phyloP scores from a whole-genome alignment of 2,113 vertebrate species.

The Gallinago paraguaiae region DNA sequence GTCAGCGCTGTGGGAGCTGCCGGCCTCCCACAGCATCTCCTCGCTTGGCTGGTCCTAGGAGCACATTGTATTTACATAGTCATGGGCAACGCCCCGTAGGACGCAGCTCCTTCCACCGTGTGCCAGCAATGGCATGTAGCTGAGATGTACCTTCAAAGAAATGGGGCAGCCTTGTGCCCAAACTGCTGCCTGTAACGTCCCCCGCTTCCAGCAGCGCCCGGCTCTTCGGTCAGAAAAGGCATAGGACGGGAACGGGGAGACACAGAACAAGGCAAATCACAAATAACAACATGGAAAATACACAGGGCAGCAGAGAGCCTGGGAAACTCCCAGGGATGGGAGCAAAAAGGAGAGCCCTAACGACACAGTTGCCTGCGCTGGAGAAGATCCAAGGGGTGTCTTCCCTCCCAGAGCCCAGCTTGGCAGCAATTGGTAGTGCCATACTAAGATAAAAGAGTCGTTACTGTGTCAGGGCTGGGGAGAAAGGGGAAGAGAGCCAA shows the following conservation, averaged over 20 bases:
- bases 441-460: not conserved
- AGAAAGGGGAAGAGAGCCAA: not conserved
- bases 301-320: not conserved
- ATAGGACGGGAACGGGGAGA: accelerated
- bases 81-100: not conserved
- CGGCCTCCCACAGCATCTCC: not conserved
- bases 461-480: not conserved
- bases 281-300: not conserved
- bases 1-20: not conserved
- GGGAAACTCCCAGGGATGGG: not conserved
- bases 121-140: not conserved
- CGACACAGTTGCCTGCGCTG: not conserved
- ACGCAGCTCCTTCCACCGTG: not conserved
- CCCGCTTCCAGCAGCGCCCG: not conserved
- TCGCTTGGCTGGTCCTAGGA: not conserved
- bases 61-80: conserved; percentile 24
- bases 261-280: not conserved
- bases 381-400: not conserved
- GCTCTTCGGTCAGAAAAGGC: not conserved
- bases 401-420: not conserved
- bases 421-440: not conserved
- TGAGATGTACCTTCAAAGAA: not conserved
- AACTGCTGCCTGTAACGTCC: not conserved
- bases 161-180: not conserved
- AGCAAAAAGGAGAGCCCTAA: not conserved